phyloP scores from a whole-genome alignment of 1,140 invertebrate species.

The Hormaphis cornu region DNA sequence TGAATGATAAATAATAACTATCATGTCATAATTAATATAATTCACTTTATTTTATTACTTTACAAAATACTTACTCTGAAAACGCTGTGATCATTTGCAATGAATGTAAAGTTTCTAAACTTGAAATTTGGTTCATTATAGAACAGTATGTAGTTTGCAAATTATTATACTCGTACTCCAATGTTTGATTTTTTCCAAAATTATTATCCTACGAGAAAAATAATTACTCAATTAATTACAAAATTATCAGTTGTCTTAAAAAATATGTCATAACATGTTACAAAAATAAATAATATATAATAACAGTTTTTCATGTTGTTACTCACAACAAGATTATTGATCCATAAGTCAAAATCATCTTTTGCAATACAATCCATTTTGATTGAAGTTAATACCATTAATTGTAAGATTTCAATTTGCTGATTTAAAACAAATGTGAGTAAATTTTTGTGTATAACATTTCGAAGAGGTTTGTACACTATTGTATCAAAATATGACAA shows the following conservation, averaged over 20 bases:
- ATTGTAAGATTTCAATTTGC: slow-evolving; percentile 22
- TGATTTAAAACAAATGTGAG: slow-evolving; percentile 21
- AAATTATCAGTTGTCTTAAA: background rate
- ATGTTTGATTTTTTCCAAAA: slow-evolving; percentile 26
- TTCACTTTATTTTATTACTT: background rate
- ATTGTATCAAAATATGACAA: slow-evolving; percentile 27
- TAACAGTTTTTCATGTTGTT: background rate
- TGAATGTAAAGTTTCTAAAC: slow-evolving; percentile 26
- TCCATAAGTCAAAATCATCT: slow-evolving; percentile 19
- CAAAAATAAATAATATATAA: too few species aligned
- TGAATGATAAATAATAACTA: too few species aligned
- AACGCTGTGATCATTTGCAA: slow-evolving; percentile 5
- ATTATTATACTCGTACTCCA: slow-evolving; percentile 24
- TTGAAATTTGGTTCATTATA: slow-evolving; percentile 18
- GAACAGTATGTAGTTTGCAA: background rate
- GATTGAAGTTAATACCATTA: slow-evolving; percentile 12
- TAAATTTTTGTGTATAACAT: background rate
- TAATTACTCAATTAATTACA: background rate
- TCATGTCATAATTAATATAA: too few species aligned
- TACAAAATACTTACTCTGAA: slow-evolving; percentile 10
- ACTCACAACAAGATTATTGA: slow-evolving; percentile 18
- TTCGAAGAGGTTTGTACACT: slow-evolving; percentile 18
- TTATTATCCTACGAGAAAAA: slow-evolving; percentile 15
- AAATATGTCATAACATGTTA: too few species aligned
- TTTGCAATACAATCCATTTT: background rate